A percentile compares a stretch with the other conserved stretches of the same genome.
phyloP scores from a whole-genome alignment of 2,113 vertebrate genomes.

The Pimephales promelas region DNA sequence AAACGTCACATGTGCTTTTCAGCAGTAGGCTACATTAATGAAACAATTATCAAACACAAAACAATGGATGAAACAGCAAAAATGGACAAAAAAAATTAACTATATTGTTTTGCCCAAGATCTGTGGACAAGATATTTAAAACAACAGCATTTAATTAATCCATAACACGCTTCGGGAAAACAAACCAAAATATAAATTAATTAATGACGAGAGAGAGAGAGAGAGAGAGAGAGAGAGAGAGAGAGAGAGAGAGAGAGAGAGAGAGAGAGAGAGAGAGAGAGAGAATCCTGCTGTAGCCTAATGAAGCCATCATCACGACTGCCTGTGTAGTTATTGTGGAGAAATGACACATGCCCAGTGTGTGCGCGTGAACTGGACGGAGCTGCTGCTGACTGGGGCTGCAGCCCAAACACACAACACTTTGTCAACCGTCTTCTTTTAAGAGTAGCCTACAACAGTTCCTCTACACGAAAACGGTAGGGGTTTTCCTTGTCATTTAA shows the following conservation, averaged over 20 bases:
- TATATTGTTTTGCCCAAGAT: not conserved
- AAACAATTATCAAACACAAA: too few species aligned
- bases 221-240: conserved; percentile 22
- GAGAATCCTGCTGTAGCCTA: conserved; percentile 4
- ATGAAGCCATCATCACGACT: not conserved
- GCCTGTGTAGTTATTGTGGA: conserved; percentile 9
- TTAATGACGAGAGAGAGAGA: not conserved
- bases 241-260: conserved; percentile 6
- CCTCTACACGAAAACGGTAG: conserved; percentile 17
- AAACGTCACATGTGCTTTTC: too few species aligned
- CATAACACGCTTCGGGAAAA: not conserved
- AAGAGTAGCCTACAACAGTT: not conserved
- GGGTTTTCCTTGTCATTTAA: not conserved
- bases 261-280: conserved; percentile 22
- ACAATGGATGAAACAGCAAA: too few species aligned
- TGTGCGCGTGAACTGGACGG: not conserved
- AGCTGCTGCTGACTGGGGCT: not conserved
- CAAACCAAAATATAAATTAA: not conserved
- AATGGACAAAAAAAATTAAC: too few species aligned
- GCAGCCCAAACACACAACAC: not conserved
- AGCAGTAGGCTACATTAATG: too few species aligned
- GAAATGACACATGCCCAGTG: conserved; percentile 2
- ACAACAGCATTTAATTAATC: not conserved
- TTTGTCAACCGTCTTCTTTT: not conserved
- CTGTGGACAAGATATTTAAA: not conserved